phyloP scores from a whole-genome alignment of 2,797 vertebrate genomes.

The Xenentodon cancila region DNA sequence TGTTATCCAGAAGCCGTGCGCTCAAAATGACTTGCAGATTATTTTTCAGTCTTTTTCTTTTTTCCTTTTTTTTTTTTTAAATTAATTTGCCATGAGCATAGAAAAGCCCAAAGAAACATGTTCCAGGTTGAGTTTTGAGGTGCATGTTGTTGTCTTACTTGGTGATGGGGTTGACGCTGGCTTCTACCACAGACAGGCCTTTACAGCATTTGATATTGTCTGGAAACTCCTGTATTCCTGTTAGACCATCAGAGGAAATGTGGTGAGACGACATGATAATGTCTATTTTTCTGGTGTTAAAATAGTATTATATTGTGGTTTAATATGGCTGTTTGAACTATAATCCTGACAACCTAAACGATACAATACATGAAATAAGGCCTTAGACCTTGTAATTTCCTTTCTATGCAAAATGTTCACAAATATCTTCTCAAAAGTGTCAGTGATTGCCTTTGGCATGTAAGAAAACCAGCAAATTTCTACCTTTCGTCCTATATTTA shows the following conservation, averaged over 20 bases:
- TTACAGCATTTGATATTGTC: constrained; percentile 99
- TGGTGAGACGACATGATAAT: constrained; percentile 16
- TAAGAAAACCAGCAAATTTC: no score
- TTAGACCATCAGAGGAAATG: constrained; percentile 32
- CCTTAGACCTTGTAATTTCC: no score
- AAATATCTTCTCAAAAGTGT: no score
- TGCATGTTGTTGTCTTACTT: constrained; percentile 86
- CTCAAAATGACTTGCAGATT: not conserved
- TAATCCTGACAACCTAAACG: no score
- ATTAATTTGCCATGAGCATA: not conserved
- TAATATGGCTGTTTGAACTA: no score
- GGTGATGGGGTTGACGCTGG: constrained; percentile 99
- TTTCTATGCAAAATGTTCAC: no score
- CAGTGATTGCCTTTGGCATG: no score
- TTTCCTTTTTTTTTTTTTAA: not conserved
- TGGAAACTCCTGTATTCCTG: constrained; percentile 99
- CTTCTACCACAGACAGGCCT: constrained; percentile 97
- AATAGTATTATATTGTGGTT: no score
- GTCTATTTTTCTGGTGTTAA: no score
- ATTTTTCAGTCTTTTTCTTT: not conserved
- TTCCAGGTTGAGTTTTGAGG: not conserved
- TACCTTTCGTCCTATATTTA: not conserved
- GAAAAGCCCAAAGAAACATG: not conserved
- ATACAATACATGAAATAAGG: no score
- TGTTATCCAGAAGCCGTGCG: not conserved